Evolutionary conservation across 2,888 invertebrate genomes (phyloP).

Genomic region (Apocheima hispidaria): DNA sequence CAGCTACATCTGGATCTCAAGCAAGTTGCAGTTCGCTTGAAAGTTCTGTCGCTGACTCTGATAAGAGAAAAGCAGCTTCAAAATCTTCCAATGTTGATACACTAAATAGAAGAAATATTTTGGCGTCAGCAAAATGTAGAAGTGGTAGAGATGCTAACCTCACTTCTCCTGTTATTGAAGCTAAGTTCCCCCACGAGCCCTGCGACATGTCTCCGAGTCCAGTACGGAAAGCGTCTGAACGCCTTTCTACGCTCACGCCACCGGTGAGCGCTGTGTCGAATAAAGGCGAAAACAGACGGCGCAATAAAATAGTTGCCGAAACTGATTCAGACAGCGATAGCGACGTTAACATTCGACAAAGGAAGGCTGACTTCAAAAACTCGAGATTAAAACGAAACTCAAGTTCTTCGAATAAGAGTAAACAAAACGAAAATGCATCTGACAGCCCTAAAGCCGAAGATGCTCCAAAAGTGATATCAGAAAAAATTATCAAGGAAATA

Average conservation of each 20-base stretch:
- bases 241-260: slow-evolving; percentile 84
- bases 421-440: slow-evolving; percentile 64
- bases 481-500: slow-evolving; percentile 72
- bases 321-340: slow-evolving; percentile 76
- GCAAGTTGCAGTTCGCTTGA: slow-evolving; percentile 89
- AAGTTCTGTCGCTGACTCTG: slow-evolving; percentile 87
- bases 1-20: slow-evolving; percentile 90
- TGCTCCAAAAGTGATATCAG: slow-evolving; percentile 66
- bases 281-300: slow-evolving; percentile 82
- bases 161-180: slow-evolving; percentile 90
- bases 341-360: slow-evolving; percentile 74
- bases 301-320: slow-evolving; percentile 78
- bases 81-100: slow-evolving; percentile 93
- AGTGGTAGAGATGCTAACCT: slow-evolving; percentile 92
- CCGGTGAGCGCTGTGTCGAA: slow-evolving; percentile 83
- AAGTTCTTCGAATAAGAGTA: slow-evolving; percentile 72
- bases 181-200: slow-evolving; percentile 89
- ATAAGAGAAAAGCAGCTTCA: slow-evolving; percentile 89
- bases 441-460: slow-evolving; percentile 71
- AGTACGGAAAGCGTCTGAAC: slow-evolving; percentile 79
- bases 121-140: slow-evolving; percentile 94
- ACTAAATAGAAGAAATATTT: slow-evolving; percentile 93
- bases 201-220: slow-evolving; percentile 82
- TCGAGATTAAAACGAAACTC: slow-evolving; percentile 78
- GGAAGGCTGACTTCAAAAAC: slow-evolving; percentile 79